These are phyloP conservation scores for Nesogale talazaci DNA, from an alignment of 2,113 vertebrate species.

Conservation along the genomic window DNA sequence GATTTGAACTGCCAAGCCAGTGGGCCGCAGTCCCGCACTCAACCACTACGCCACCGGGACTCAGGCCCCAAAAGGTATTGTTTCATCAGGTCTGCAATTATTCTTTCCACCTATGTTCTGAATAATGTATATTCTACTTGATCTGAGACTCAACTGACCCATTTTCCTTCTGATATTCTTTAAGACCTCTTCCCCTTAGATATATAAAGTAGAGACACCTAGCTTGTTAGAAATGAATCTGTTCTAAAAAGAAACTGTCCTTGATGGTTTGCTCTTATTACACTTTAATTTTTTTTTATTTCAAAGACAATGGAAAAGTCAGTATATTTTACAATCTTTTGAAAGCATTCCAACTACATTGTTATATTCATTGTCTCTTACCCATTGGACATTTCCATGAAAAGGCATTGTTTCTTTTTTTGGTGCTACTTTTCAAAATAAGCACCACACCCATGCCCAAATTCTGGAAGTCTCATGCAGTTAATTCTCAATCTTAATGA, in stretches of 20 bases:
- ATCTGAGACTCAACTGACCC: background rate
- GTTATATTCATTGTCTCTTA: background rate
- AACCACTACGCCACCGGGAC: too few relatives aligned
- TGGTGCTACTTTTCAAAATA: too few relatives aligned
- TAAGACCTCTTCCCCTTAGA: background rate
- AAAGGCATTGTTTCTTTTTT: too few relatives aligned
- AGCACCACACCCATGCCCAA: too few relatives aligned
- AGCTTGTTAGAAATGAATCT: background rate
- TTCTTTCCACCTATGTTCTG: background rate
- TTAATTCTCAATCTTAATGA: background rate
- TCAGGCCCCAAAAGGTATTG: too few relatives aligned
- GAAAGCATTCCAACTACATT: background rate
- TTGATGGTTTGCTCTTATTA: background rate
- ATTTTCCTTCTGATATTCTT: background rate
- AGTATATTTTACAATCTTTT: background rate
- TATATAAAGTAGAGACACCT: background rate
- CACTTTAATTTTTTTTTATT: background rate
- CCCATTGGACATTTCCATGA: background rate
- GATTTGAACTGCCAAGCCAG: too few relatives aligned
- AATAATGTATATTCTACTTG: background rate
- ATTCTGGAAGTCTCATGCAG: background rate
- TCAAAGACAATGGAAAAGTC: background rate
- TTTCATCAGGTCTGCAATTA: background rate
- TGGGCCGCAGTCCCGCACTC: too few relatives aligned
- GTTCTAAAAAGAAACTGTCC: background rate